phyloP scores from a whole-genome alignment of 1,140 invertebrate species.

The Sycophila sp. region DNA sequence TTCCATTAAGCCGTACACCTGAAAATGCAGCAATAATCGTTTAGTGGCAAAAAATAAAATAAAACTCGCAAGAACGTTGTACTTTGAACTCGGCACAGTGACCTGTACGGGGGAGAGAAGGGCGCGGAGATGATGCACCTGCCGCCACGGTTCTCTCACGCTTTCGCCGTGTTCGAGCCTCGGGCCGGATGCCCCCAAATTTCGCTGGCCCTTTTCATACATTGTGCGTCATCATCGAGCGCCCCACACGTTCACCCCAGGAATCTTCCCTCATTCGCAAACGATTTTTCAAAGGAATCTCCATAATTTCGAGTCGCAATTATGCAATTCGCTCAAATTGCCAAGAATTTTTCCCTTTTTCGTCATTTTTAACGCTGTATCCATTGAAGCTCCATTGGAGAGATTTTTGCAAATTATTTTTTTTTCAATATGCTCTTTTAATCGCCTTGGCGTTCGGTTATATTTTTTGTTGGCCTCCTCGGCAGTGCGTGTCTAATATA shows the following conservation, averaged over 20 bases:
- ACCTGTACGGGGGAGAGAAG: conserved; percentile 23
- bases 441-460: too few relatives aligned
- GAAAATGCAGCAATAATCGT: conserved; percentile 2
- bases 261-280: not conserved
- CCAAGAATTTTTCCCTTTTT: too few relatives aligned
- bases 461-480: too few relatives aligned
- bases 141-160: not conserved
- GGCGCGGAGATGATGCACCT: conserved; percentile 20
- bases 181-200: conserved; percentile 26
- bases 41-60: not conserved
- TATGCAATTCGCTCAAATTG: too few relatives aligned
- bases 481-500: conserved; percentile 42
- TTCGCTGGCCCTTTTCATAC: not conserved
- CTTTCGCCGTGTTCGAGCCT: conserved; percentile 2
- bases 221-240: not conserved
- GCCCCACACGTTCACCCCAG: not conserved
- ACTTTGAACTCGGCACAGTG: not conserved
- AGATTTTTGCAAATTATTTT: too few relatives aligned
- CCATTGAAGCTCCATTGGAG: too few relatives aligned
- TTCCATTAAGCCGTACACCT: not conserved
- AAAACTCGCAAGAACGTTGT: not conserved
- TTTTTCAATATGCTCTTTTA: too few relatives aligned
- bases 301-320: not conserved
- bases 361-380: too few relatives aligned
- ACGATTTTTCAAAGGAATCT: not conserved